Evolutionary conservation across 2,797 vertebrate genomes (phyloP).

Genomic region (Gambusia yucatana): DNA sequence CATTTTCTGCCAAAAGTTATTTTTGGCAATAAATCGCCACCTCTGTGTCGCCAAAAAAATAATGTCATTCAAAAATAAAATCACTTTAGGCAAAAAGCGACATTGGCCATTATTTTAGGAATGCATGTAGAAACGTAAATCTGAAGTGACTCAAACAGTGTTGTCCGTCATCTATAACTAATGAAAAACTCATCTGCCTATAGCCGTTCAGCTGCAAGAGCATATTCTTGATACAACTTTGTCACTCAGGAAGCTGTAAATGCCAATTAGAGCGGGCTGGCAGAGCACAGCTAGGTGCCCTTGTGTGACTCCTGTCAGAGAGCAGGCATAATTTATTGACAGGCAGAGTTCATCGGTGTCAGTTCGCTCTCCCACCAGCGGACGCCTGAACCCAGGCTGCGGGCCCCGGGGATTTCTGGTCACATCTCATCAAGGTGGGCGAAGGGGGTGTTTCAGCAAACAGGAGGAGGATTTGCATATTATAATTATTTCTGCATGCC

Average conservation of each 20-base stretch:
- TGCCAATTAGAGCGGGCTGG: conserved; percentile 70
- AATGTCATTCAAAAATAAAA: no score
- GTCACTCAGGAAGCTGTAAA: conserved; percentile 66
- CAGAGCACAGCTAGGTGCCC: conserved; percentile 64
- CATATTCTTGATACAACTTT: conserved; percentile 61
- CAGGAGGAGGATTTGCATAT: conserved; percentile 74
- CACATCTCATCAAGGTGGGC: conserved; percentile 55
- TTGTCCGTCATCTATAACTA: conserved; percentile 20
- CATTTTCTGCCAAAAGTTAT: no score
- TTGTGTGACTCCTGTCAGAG: conserved; percentile 65
- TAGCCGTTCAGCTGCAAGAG: conserved; percentile 30
- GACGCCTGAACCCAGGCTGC: conserved; percentile 35
- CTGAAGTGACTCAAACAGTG: conserved; percentile 35
- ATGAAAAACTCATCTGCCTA: conserved; percentile 45
- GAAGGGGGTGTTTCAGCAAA: conserved; percentile 43
- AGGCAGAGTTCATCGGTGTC: conserved; percentile 70
- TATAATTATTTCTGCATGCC: conserved; percentile 67
- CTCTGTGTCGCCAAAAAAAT: no score
- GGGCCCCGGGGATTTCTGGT: conserved; percentile 63
- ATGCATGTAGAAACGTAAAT: conserved; percentile 36
- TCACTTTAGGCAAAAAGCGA: no score
- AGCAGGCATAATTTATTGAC: conserved; percentile 80
- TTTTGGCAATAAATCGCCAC: no score
- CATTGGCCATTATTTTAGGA: no score
- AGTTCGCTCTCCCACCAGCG: conserved; percentile 44